These are phyloP conservation scores for Cynocephalus volans DNA, from an alignment of 2,113 vertebrate genomes.

Conservation along the genomic window DNA sequence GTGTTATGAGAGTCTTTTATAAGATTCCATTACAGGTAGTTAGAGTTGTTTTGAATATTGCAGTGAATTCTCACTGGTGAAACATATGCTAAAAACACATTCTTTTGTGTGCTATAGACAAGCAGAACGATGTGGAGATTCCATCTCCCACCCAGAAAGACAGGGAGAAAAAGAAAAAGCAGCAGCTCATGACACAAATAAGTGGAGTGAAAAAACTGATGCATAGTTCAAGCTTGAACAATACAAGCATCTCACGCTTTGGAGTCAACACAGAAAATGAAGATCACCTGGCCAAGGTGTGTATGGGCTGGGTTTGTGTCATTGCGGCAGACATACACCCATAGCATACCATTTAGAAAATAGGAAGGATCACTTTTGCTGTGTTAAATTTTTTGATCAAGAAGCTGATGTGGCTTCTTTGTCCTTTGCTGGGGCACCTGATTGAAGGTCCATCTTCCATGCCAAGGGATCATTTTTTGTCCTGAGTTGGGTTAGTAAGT, in stretches of 20 bases:
- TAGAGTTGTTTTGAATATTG: background rate
- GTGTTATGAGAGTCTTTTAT: background rate
- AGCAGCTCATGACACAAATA: conserved; percentile 98
- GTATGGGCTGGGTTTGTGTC: background rate
- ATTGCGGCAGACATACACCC: background rate
- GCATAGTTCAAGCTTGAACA: conserved; percentile 94
- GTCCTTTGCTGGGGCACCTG: background rate
- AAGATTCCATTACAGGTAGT: background rate
- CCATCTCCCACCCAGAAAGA: conserved; percentile 97
- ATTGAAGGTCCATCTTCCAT: conserved; percentile 15
- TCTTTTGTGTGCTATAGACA: conserved; percentile 90
- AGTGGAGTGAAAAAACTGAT: conserved; percentile 97
- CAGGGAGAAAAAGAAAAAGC: conserved; percentile 96
- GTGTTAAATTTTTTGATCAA: background rate
- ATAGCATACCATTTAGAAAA: background rate
- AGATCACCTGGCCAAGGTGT: conserved; percentile 96
- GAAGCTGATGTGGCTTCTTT: background rate
- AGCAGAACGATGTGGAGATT: conserved; percentile 98
- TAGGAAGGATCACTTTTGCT: background rate
- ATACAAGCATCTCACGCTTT: conserved; percentile 94
- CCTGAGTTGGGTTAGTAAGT: background rate
- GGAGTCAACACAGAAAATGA: conserved; percentile 98
- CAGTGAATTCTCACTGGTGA: background rate
- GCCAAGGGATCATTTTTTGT: background rate
- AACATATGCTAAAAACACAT: background rate